These are phyloP conservation scores for Zosterops japonicus DNA, from an alignment of 2,113 vertebrate genomes.

Conservation along the genomic window DNA sequence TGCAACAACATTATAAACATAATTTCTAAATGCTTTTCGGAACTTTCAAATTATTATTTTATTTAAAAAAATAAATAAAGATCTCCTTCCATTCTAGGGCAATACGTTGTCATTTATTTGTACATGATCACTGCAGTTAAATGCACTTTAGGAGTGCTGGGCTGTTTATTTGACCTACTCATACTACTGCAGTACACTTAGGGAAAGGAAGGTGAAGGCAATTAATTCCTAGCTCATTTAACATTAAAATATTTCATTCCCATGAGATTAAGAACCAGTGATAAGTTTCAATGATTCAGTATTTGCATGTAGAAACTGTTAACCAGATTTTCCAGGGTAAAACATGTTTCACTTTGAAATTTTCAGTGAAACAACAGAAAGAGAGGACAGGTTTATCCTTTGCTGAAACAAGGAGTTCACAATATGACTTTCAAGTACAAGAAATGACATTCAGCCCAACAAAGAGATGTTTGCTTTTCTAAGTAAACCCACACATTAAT, in stretches of 20 bases:
- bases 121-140: background rate
- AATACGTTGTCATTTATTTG: background rate
- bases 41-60: background rate
- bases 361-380: background rate
- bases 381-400: background rate
- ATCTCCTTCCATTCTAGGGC: background rate
- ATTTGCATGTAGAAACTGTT: background rate
- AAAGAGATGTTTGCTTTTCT: background rate
- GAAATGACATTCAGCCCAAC: background rate
- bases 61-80: background rate
- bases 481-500: background rate
- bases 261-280: background rate
- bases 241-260: background rate
- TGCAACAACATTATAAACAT: background rate
- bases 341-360: background rate
- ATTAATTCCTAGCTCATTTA: background rate
- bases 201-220: background rate
- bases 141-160: accelerated
- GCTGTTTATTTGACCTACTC: background rate
- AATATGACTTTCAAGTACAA: background rate
- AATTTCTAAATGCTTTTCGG: background rate
- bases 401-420: background rate
- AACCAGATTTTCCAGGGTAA: background rate
- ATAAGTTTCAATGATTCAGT: background rate
- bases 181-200: background rate